Base-by-base conservation (phyloP, 2,888 invertebrate genomes). In the Pogonocherus hispidulus region DNA sequence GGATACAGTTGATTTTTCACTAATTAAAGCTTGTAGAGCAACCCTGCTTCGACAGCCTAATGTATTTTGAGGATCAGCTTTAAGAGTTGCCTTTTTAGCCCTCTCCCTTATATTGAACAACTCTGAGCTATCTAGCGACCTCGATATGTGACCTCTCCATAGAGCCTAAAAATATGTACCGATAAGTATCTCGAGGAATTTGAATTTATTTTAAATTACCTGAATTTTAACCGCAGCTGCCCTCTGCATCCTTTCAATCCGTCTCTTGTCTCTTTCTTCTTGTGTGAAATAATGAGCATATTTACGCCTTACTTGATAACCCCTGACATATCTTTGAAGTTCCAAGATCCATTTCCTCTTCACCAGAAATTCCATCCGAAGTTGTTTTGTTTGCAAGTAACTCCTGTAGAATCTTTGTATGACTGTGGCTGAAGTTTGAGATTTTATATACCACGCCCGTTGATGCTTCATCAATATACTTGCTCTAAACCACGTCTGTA, bases 181-280 rank as follows among this genome's bases (percentile, higher is more conserved):
- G n/a, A 44, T 44, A 8, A 54, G 9, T 32, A 8, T 20, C 32
- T 32, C 4, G 32, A 57, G 8, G 18, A n/a, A 22, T 9, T 32
- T 41, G 55, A 49, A 57, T 52, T 54, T 46, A 66, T 35, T 56
- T 27, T 14, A 49, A 62, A 66, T 79, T 79, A 89, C 89, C 87
- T 93, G 93, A 77, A 93, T 92, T 78, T 88, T 87, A 1, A 86
- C 86, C 9, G 90, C 91, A 3, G 92, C 91, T 71, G 85, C 86
- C 65, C 55, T 74, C 70, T 76, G 71, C 85, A 82, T 27, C 80
- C 84, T 59, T 81, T 83, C 63, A 84, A 79, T 52, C 87, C 81
- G 75, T 87, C 87, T 73, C 82, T 85, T 66, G 84, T 84, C 80
- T 32, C 72, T 68, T 19, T 79, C 81, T 59, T 80, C 81, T 6